phyloP scores from a whole-genome alignment of 2,888 invertebrate species.

The Stenodera caucasica region DNA sequence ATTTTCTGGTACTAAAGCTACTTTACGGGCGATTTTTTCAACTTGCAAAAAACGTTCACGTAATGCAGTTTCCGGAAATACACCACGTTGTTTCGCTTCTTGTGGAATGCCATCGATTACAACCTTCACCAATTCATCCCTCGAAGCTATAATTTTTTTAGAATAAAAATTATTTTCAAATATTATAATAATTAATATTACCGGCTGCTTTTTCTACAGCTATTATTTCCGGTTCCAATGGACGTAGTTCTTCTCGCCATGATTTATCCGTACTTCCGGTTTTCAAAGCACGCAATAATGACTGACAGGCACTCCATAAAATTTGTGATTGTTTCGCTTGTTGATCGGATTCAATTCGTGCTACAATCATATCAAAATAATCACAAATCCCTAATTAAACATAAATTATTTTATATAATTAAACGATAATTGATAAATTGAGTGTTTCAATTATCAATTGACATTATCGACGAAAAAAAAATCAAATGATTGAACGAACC shows the following conservation, averaged over 20 bases:
- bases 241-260: slow-evolving; percentile 62
- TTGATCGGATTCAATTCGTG: slow-evolving; percentile 71
- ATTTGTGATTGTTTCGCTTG: slow-evolving; percentile 80
- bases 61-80: slow-evolving; percentile 85
- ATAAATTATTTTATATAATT: not conserved
- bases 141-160: slow-evolving; percentile 57
- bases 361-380: slow-evolving; percentile 51
- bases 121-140: slow-evolving; percentile 78
- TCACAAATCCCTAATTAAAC: not conserved
- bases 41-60: slow-evolving; percentile 82
- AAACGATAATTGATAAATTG: not conserved
- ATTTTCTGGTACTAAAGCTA: slow-evolving; percentile 84
- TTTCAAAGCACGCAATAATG: slow-evolving; percentile 76
- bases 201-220: slow-evolving; percentile 77
- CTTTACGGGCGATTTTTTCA: slow-evolving; percentile 76
- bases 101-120: slow-evolving; percentile 78
- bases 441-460: not conserved
- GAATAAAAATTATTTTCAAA: slow-evolving; percentile 7
- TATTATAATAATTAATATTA: slow-evolving; percentile 49
- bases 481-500: slow-evolving; percentile 54
- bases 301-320: slow-evolving; percentile 92
- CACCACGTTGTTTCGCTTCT: slow-evolving; percentile 77
- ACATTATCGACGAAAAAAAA: not conserved
- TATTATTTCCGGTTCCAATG: slow-evolving; percentile 68
- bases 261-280: slow-evolving; percentile 62